Conservation (phyloP, 92 coral and sea anemone species). For the Metridium senile region DNA sequence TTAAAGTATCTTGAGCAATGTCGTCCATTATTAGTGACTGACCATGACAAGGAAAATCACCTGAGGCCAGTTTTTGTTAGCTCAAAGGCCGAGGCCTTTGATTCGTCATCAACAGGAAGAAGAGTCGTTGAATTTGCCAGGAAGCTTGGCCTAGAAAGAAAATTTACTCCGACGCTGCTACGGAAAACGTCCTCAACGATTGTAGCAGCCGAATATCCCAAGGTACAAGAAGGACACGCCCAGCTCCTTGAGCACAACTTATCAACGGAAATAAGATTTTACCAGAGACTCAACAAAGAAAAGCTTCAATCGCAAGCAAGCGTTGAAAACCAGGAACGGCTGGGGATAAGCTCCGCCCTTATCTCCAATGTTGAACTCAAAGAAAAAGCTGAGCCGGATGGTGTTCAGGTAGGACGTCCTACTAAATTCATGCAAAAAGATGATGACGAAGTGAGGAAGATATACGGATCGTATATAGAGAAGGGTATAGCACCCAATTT, state of each 20-base stretch:
- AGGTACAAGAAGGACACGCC: neutral
- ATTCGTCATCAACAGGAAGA: neutral
- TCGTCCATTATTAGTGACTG: neutral
- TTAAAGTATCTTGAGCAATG: neutral
- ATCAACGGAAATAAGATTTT: conserved; percentile 14
- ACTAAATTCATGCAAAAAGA: no score
- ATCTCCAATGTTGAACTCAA: neutral
- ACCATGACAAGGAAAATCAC: neutral
- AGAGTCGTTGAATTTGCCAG: neutral
- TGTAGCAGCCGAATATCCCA: neutral
- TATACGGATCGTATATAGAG: no score
- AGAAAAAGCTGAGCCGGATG: no score
- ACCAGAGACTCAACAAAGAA: conserved; percentile 4
- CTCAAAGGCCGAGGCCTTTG: neutral
- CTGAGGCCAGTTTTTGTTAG: conserved; percentile 5
- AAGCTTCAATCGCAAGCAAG: conserved; percentile 1
- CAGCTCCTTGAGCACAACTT: conserved; percentile 10
- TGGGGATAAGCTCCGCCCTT: neutral
- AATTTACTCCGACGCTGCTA: conserved; percentile 11
- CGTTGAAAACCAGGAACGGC: neutral
- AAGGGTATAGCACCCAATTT: no score
- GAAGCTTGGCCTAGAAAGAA: neutral
- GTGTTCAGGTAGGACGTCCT: no score
- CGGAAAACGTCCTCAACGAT: conserved; percentile 12
- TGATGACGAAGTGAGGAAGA: no score